phyloP scores from a whole-genome alignment of 1,140 invertebrate genomes.

The Bombus consobrinus region DNA sequence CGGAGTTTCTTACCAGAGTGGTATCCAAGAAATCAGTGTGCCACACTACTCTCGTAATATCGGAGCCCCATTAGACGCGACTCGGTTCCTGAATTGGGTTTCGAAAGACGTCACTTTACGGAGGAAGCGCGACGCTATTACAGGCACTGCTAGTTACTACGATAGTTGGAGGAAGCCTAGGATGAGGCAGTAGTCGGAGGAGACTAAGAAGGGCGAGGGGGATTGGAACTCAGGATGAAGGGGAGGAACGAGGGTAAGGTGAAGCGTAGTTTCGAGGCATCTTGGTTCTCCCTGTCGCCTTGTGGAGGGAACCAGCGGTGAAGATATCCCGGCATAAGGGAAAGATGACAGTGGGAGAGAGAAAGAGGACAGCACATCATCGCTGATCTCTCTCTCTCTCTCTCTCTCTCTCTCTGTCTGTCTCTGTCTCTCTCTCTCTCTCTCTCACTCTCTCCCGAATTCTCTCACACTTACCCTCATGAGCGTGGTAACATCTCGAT shows the following conservation, averaged over 20 bases:
- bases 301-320: slow-evolving; percentile 54
- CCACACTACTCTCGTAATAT: slow-evolving; percentile 65
- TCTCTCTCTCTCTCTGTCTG: slow-evolving; percentile 7
- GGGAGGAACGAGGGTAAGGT: slow-evolving; percentile 52
- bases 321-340: slow-evolving; percentile 58
- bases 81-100: slow-evolving; percentile 71
- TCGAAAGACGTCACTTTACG: slow-evolving; percentile 77
- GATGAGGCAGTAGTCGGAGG: slow-evolving; percentile 49
- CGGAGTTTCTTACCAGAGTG: slow-evolving; percentile 20
- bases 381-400: background rate
- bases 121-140: slow-evolving; percentile 74
- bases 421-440: background rate
- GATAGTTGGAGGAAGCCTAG: slow-evolving; percentile 63
- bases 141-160: slow-evolving; percentile 77
- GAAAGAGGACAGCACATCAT: background rate
- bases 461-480: slow-evolving; percentile 58
- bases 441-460: slow-evolving; percentile 13
- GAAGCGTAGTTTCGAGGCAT: slow-evolving; percentile 73
- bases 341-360: slow-evolving; percentile 61
- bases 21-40: slow-evolving; percentile 64
- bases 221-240: slow-evolving; percentile 19
- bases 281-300: slow-evolving; percentile 65
- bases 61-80: slow-evolving; percentile 70
- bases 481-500: slow-evolving; percentile 72
- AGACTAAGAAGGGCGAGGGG: slow-evolving; percentile 34